phyloP scores from a whole-genome alignment of 1,140 invertebrate genomes.

The Choristoneura fumiferana region DNA sequence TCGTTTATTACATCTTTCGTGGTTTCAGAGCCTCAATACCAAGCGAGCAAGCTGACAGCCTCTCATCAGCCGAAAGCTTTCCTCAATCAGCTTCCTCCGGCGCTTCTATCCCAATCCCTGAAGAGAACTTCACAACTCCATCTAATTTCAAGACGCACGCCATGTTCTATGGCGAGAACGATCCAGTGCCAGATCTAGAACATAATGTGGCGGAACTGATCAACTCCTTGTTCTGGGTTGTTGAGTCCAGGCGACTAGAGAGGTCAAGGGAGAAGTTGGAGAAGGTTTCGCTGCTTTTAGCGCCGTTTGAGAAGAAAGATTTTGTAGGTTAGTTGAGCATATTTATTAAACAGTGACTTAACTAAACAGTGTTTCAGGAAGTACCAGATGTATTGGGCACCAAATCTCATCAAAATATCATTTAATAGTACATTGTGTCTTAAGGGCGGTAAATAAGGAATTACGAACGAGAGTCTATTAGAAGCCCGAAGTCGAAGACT shows the following conservation, averaged over 20 bases:
- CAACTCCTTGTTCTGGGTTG: conserved; percentile 92
- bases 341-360: too few species aligned
- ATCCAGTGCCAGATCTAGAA: conserved; percentile 85
- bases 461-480: too few species aligned
- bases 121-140: conserved; percentile 83
- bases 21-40: conserved; percentile 57
- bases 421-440: too few species aligned
- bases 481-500: too few species aligned
- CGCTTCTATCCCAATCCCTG: conserved; percentile 51
- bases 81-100: conserved; percentile 59
- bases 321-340: conserved; percentile 84
- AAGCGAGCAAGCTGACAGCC: conserved; percentile 66
- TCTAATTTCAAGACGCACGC: conserved; percentile 91
- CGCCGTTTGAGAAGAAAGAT: conserved; percentile 97
- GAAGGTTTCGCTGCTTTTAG: conserved; percentile 88
- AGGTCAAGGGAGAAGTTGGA: conserved; percentile 90
- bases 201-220: conserved; percentile 88
- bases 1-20: conserved; percentile 3
- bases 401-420: too few species aligned
- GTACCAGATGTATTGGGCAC: too few species aligned
- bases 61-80: conserved; percentile 69
- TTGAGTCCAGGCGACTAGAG: conserved; percentile 94
- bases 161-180: conserved; percentile 88
- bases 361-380: too few species aligned
- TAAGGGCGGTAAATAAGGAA: too few species aligned